Evolutionary conservation across 2,888 invertebrate genomes (phyloP).

Genomic region (Callyntrura sp.): DNA sequence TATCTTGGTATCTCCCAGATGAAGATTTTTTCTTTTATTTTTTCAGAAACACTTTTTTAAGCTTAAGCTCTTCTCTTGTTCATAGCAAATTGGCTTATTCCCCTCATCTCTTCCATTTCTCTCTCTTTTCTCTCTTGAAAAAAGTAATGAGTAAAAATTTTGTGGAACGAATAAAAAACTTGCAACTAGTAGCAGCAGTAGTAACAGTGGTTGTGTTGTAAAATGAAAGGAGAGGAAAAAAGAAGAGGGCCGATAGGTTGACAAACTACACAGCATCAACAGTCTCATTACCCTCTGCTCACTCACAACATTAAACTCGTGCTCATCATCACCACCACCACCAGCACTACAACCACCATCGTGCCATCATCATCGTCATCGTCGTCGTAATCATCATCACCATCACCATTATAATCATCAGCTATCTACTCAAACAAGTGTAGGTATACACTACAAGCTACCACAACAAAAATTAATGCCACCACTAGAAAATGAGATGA

Average conservation of each 20-base stretch:
- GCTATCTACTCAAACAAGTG: not conserved
- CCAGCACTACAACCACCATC: no score
- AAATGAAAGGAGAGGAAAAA: slow-evolving; percentile 53
- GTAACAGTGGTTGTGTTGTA: slow-evolving; percentile 32
- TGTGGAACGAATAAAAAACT: slow-evolving; percentile 71
- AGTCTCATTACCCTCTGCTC: slow-evolving; percentile 66
- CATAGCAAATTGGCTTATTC: slow-evolving; percentile 78
- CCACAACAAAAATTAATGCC: slow-evolving; percentile 34
- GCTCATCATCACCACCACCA: slow-evolving; percentile 61
- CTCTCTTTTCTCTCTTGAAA: slow-evolving; percentile 38
- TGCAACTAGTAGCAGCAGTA: slow-evolving; percentile 20
- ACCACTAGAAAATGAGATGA: slow-evolving; percentile 54
- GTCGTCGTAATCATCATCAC: not conserved
- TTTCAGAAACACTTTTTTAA: slow-evolving; percentile 71
- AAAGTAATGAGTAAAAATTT: slow-evolving; percentile 78
- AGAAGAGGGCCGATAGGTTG: slow-evolving; percentile 77
- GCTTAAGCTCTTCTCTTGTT: slow-evolving; percentile 73
- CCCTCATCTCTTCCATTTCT: slow-evolving; percentile 68
- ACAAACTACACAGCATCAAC: slow-evolving; percentile 76
- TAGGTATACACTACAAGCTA: slow-evolving; percentile 19
- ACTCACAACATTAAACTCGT: slow-evolving; percentile 68
- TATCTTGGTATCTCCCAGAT: slow-evolving; percentile 30
- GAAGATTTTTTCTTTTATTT: slow-evolving; percentile 63
- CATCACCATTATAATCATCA: slow-evolving; percentile 24
- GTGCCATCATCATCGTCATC: no score